Base-by-base conservation (phyloP, 2,113 vertebrate species). In the Puma concolor region DNA sequence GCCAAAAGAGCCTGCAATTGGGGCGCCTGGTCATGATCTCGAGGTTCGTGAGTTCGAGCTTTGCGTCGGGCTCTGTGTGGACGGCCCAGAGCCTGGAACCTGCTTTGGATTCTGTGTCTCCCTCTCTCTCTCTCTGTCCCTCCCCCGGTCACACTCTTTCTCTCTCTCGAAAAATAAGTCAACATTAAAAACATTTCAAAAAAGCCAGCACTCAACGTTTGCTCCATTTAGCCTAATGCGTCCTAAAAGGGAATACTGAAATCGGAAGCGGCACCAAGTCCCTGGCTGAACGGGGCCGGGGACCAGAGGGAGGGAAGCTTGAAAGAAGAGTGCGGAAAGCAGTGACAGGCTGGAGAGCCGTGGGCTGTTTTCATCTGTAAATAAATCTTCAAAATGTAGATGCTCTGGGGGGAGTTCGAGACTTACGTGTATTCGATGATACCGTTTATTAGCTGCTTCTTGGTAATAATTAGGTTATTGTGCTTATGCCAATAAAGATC, bases 261-360 rank as follows among this genome's bases (percentile, higher is more conserved):
- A 9, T 0, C 0, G 2, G 23, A 2, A 21, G 38, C 1, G 1
- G 7, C 19, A 2, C 11, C 0, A 14, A 9, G 31, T 44, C 33
- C 5, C 17, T 27, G 63, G 48, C 63, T 2, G 17, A 7, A 41
- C 0, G 0, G 0, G 10, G 4, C 12, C 1, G n/a, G 23, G 64
- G 27, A 71, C 11, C 23, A 19, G 38, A 72, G 41, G 88, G 44
- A 52, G 76, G 31, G 15, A 33, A 54, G 80, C 14, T 1, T 3
- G n/a, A 2, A 11, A 0, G 7, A 4, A 17, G n/a, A 27, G 36
- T 3, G 10, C 31, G 48, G 41, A 14, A 36, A 41, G 12, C 12
- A 16, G 19, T 0, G 2, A 4, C 13, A 4, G 7, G 23, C 66
- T 10, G 23, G 54, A 66, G 69, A n/a, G 17, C 0, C 1, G 12